Evolutionary conservation across 1,140 invertebrate species (phyloP), one percentile per base, ranked within the genome.

Genomic region (Zaprionus camerounensis): DNA sequence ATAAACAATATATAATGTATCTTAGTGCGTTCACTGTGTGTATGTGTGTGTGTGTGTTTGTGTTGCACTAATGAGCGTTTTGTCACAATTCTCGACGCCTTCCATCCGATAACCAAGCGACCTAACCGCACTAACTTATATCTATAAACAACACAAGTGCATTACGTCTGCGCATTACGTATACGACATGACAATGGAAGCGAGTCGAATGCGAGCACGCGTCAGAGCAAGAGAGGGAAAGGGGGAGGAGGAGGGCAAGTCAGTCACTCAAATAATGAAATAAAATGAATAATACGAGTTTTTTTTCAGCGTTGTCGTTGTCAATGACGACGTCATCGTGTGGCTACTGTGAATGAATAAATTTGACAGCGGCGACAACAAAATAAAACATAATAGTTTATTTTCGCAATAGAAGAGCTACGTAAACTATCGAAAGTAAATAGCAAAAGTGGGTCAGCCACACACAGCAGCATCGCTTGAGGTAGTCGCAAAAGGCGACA

Each of bases 401-500:
- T 85, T 82, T 76, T 86, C 53, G 68, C 51, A 38, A 9, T 28
- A 58, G 28, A 44, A 57, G 51, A 66, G 76, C 80, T 76, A 41
- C 75, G 81, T 84, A 81, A 51, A 22, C 69, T 85, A 85, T 88
- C 88, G 81, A 88, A 88, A 87, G 78, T 79, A 78, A 83, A 87
- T 81, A 88, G 53, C 71, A 55, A 81, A 88, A 76, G 74, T 87
- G 66, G 84, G 84, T 87, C 84, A 87, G 69, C 59, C 24, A 57
- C 38, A 49, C 70, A 28, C 31, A 24, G 38, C 71, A 56, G 38
- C 67, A 69, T 38, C 71, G 49, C 46, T 73, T 77, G 75, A 77
- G 75, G 75, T 77, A 67, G 74, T 76, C 69, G 31, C 49, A 41
- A 20, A n/a, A 28, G 59, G 53, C 70, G 44, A 17, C 41, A 46